Percentiles rank a stretch among this genome's conserved stretches.
Evolutionary conservation across 2,797 vertebrate genomes (phyloP).

Genomic region (Pagetopsis macropterus): DNA sequence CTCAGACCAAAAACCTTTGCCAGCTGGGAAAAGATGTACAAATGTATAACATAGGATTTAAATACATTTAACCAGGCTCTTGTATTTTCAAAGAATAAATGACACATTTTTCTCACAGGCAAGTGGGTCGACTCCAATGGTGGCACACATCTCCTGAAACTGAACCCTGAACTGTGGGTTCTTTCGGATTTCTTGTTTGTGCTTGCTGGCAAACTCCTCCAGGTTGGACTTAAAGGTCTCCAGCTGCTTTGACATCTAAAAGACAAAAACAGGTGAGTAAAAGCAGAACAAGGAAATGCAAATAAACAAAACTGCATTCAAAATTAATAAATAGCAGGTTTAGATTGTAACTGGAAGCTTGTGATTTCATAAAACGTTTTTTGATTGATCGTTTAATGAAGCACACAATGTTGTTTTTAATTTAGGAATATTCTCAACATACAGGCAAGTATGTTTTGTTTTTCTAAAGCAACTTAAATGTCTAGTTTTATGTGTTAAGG

Average conservation of each 20-base stretch:
- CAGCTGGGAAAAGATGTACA: constrained; percentile 79
- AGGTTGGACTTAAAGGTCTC: constrained; percentile 95
- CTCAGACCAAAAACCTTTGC: constrained; percentile 99
- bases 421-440: background rate
- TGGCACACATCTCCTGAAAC: constrained; percentile 99
- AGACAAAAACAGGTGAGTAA: background rate
- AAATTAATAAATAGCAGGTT: background rate
- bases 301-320: background rate
- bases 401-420: background rate
- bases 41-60: background rate
- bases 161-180: constrained; percentile 93
- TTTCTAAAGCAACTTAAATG: too few relatives aligned
- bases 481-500: background rate
- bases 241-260: constrained; percentile 96
- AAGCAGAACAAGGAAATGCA: background rate
- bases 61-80: background rate
- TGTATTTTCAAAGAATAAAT: background rate
- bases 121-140: constrained; percentile 95
- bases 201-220: constrained; percentile 97
- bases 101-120: constrained; percentile 86
- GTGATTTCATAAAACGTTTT: background rate
- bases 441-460: background rate
- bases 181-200: constrained; percentile 97
- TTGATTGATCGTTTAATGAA: background rate
- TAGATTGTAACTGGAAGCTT: background rate